These are phyloP conservation scores for Mugil cephalus DNA, from an alignment of 2,113 vertebrate species.

Conservation along the genomic window DNA sequence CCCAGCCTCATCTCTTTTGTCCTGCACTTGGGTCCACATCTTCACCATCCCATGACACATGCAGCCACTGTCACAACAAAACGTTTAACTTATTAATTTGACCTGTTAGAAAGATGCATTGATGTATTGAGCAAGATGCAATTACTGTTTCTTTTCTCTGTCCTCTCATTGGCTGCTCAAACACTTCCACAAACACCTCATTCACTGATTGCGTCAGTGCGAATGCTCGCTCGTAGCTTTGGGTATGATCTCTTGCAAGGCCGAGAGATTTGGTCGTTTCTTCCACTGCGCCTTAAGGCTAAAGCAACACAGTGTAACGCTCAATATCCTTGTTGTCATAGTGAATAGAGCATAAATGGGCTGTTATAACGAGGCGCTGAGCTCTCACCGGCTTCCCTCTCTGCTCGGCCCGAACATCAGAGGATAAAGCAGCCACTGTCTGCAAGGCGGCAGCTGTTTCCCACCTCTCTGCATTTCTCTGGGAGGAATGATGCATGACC, in stretches of 20 bases:
- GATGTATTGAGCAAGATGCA: no score
- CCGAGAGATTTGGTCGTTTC: conserved; percentile 24
- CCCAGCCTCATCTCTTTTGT: no score
- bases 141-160: no score
- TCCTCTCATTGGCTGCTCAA: background rate
- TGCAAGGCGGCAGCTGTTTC: conserved; percentile 62
- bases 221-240: conserved; percentile 12
- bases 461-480: conserved; percentile 50
- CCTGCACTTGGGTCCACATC: no score
- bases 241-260: background rate
- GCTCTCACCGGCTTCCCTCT: conserved; percentile 63
- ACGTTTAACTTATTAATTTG: no score
- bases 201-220: conserved; percentile 2
- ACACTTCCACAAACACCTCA: conserved; percentile 5
- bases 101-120: no score
- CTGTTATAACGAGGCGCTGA: conserved; percentile 26
- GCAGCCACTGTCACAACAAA: no score
- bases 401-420: conserved; percentile 36
- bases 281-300: conserved; percentile 31
- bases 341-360: conserved; percentile 34
- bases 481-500: conserved; percentile 70
- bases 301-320: conserved; percentile 18
- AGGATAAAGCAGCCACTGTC: conserved; percentile 62
- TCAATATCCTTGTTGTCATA: conserved; percentile 46
- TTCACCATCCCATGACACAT: no score